These are phyloP conservation scores for Drosophila anomelani DNA, from an alignment of 2,888 invertebrate species.

Conservation along the genomic window DNA sequence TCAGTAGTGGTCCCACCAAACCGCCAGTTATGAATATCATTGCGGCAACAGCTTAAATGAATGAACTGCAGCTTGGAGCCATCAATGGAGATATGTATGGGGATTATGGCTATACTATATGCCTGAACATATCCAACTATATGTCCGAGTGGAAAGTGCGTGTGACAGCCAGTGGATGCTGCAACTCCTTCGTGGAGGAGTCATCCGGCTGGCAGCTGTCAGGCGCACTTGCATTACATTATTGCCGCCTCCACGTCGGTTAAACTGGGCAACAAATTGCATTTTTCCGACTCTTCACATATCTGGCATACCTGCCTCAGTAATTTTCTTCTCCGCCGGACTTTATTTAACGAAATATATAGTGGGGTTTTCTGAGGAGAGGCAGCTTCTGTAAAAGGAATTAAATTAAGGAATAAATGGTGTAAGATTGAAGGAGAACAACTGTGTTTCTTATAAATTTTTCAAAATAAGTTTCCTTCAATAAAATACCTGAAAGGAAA, in stretches of 20 bases:
- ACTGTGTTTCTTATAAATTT: too few species aligned
- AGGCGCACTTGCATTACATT: constrained; percentile 55
- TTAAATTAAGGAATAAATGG: not conserved
- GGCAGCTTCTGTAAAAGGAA: not conserved
- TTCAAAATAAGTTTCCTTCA: not conserved
- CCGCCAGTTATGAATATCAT: constrained; percentile 50
- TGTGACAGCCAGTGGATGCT: constrained; percentile 29
- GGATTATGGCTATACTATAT: not conserved
- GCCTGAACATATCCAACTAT: not conserved
- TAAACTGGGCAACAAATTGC: constrained; percentile 38
- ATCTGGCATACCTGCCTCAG: constrained; percentile 1
- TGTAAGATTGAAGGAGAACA: not conserved
- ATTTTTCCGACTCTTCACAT: constrained; percentile 7
- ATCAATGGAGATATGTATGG: constrained; percentile 32
- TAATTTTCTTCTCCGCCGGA: not conserved
- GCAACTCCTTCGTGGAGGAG: constrained; percentile 33
- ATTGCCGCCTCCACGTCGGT: constrained; percentile 29
- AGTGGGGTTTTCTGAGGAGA: too few species aligned
- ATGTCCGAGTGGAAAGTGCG: constrained; percentile 47
- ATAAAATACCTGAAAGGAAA: not conserved
- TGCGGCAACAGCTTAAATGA: constrained; percentile 37
- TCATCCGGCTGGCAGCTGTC: constrained; percentile 48
- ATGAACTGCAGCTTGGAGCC: constrained; percentile 27
- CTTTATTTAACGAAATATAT: not conserved
- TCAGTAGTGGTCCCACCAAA: constrained; percentile 1